Evolutionary conservation across 2,888 invertebrate genomes (phyloP), one percentile per base, ranked within the genome.

Genomic region (Carpatolechia fugitivella): DNA sequence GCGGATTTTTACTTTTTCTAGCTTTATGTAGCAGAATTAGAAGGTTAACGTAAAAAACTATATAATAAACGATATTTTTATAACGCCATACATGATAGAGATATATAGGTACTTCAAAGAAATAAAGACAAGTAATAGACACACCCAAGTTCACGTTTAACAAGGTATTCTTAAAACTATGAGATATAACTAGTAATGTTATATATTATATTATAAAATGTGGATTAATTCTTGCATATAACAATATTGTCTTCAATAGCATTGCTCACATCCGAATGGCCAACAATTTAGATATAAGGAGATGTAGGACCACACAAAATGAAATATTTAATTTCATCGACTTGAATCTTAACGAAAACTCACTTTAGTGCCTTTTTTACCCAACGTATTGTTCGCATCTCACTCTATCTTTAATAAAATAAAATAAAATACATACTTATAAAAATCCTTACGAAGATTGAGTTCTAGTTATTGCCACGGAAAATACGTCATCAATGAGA

Each of bases 231-330:
- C 74, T 85, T 85, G 85, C 79, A 67, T 80, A 79, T 80, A 89
- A 88, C 87, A 89, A 88, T 90, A 90, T 89, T 89, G 89, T 90
- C 90, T 81, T 85, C 71, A 72, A 76, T 88, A 85, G 77, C 84
- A 84, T 85, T 84, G 82, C 84, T 85, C 78, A 74, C 70, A 73
- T 77, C 64, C 73, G 68, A 72, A 70, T 68, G 69, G 64, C 72
- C 71, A 77, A 75, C 66, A 73, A 73, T 63, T 71, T 64, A 69
- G 67, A 65, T 71, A 64, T 65, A 69, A 24, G 69, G 56, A 66
- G 56, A 13, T 29, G 40, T 36, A 57, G 46, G 57, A 63, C 55
- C 52, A 63, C 59, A 63, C 59, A 59, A 58, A 60, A 60, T 18
- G 18, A 20, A 52, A 54, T 20, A 44, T 20, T 14, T 49, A 16